Base-by-base conservation (phyloP, 1,140 invertebrate genomes). In the Halictus rubicundus region DNA sequence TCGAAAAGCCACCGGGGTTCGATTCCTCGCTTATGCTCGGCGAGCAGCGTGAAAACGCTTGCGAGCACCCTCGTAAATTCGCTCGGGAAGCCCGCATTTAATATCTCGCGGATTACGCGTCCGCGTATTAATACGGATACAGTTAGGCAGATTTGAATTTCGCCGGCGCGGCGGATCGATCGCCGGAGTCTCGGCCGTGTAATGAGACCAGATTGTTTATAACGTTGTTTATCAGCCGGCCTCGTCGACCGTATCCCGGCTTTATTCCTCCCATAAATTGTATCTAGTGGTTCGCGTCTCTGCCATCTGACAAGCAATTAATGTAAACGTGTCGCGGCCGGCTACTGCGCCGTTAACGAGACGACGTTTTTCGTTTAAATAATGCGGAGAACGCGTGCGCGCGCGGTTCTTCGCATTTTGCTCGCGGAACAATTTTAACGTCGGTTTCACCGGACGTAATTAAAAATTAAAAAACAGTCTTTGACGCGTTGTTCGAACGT, bases 171-270 rank as follows among this genome's bases (percentile, higher is more conserved):
- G 32, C n/a, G 69, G 4, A 59, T 75, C 64, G 69, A 83, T 83
- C 82, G 68, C 10, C 23, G 32, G 64, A 79, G 68, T 61, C 60
- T 64, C 42, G 23, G 16, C n/a, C 37, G 25, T 42, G 71, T 64
- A 85, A 84, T 76, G 72, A 80, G 66, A 61, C 42, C 63, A 27
- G 68, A 85, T 84, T 85, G 83, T 85, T 85, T 85, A 80, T 80
- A 84, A 80, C 78, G 82, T 80, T 85, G 70, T 83, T 84, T 71
- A 84, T 84, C 71, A 32, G 71, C 7, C 52, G 21, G 73, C 60
- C 83, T 74, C 57, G 81, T 70, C 46, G 72, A 61, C 37, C 68
- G 83, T 84, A 80, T 80, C 23, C 68, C 10, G 68, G 66, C 70
- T 84, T 84, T 80, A 71, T 72, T 57, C 63, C 57, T 71, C 42